A percentile compares a stretch with the other conserved stretches of the same genome.
Evolutionary conservation across 92 coral and sea anemone species (phyloP).

Genomic region (Virgularia gustaviana): DNA sequence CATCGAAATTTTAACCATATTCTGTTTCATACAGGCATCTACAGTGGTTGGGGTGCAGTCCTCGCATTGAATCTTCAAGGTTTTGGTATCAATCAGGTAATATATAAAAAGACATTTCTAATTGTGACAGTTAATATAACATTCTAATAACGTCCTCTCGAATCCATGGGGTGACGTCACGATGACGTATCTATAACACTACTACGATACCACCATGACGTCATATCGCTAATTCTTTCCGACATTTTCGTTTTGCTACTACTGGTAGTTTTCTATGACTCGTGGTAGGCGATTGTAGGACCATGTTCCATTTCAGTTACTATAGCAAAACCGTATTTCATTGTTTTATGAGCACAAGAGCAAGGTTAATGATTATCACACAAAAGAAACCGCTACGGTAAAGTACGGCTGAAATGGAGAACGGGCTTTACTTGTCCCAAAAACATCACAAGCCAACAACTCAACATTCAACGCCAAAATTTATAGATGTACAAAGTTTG

Average conservation of each 20-base stretch:
- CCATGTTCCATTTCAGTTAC: neutral
- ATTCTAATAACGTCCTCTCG: no score
- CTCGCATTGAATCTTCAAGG: slow-evolving; percentile 89
- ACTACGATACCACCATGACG: neutral
- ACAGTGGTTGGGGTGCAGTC: slow-evolving; percentile 99
- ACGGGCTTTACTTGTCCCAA: no score
- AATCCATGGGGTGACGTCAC: neutral
- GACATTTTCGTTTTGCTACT: no score
- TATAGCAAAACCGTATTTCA: no score
- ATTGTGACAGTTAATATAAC: neutral
- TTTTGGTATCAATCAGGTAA: slow-evolving; percentile 77
- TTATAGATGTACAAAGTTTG: no score
- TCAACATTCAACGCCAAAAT: no score
- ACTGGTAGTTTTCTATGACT: no score
- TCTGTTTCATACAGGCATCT: slow-evolving; percentile 59
- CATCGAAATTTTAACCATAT: neutral
- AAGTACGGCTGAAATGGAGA: no score
- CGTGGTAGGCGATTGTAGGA: neutral
- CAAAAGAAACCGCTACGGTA: no score
- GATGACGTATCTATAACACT: neutral
- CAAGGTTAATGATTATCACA: no score
- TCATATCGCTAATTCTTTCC: neutral
- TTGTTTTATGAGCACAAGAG: no score
- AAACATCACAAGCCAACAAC: no score
- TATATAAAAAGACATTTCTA: neutral